These are phyloP conservation scores for Caenorhabditis sp. DNA, from an alignment of 2,888 invertebrate genomes.

Conservation along the genomic window DNA sequence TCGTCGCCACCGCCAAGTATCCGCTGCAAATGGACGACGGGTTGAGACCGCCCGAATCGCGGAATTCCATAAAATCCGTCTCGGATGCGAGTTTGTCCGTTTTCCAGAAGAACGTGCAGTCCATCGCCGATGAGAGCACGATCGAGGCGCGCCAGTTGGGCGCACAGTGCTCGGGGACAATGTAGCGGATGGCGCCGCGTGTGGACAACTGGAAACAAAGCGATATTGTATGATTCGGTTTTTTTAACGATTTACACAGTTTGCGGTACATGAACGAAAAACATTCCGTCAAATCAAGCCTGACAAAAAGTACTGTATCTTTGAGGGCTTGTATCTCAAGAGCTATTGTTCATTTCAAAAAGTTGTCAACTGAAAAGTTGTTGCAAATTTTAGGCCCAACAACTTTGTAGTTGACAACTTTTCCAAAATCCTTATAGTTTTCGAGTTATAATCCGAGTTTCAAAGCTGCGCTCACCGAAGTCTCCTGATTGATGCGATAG, in stretches of 20 bases:
- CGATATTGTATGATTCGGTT: too few relatives aligned
- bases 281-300: too few relatives aligned
- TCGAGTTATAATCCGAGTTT: not conserved
- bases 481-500: slow-evolving; percentile 45
- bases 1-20: not conserved
- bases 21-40: slow-evolving; percentile 10
- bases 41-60: not conserved
- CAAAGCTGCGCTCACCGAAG: slow-evolving; percentile 6
- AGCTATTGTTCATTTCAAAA: not conserved
- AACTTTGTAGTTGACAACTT: not conserved
- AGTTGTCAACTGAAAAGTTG: too few relatives aligned
- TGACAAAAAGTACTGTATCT: too few relatives aligned
- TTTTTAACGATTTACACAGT: too few relatives aligned
- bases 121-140: slow-evolving; percentile 16
- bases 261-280: too few relatives aligned
- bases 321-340: too few relatives aligned
- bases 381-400: too few relatives aligned
- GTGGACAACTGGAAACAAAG: slow-evolving; percentile 48
- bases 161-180: slow-evolving; percentile 39
- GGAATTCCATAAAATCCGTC: not conserved
- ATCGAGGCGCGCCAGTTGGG: slow-evolving; percentile 45
- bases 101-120: slow-evolving; percentile 45
- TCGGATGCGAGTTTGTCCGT: not conserved
- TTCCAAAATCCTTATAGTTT: not conserved
- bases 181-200: slow-evolving; percentile 15